Percentiles rank a stretch among this genome's conserved stretches.
These are phyloP conservation scores for Chitala chitala DNA, from an alignment of 2,113 vertebrate species.

Conservation along the genomic window DNA sequence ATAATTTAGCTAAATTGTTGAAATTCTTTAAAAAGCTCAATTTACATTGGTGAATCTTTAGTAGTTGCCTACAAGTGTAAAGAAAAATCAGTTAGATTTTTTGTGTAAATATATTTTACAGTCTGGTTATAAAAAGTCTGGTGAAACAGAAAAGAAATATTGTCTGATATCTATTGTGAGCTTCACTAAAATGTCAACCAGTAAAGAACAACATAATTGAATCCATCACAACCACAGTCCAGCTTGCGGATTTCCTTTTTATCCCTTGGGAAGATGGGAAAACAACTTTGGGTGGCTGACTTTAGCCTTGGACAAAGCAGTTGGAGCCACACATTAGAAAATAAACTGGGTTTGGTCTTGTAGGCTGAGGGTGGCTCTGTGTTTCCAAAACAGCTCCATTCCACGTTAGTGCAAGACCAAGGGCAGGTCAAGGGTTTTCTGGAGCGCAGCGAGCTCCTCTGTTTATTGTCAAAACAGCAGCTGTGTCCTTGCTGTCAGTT, in stretches of 20 bases:
- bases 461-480: constrained; percentile 47
- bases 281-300: background rate
- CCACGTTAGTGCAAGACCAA: constrained; percentile 26
- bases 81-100: background rate
- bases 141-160: background rate
- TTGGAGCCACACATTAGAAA: constrained; percentile 2
- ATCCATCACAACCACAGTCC: background rate
- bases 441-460: constrained; percentile 26
- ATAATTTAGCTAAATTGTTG: no score
- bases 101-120: background rate
- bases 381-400: constrained; percentile 47
- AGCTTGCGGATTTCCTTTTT: background rate
- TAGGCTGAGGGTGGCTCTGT: constrained; percentile 25
- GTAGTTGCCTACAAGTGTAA: background rate
- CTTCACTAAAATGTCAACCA: background rate
- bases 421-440: constrained; percentile 39
- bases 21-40: no score
- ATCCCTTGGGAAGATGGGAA: constrained; percentile 2
- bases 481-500: background rate
- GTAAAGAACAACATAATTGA: background rate
- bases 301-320: background rate
- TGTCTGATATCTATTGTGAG: background rate
- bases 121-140: background rate
- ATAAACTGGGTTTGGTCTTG: constrained; percentile 9
- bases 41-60: background rate